Evolutionary conservation across 2,797 vertebrate species (phyloP).

Genomic region (Pseudochirops corinnae): DNA sequence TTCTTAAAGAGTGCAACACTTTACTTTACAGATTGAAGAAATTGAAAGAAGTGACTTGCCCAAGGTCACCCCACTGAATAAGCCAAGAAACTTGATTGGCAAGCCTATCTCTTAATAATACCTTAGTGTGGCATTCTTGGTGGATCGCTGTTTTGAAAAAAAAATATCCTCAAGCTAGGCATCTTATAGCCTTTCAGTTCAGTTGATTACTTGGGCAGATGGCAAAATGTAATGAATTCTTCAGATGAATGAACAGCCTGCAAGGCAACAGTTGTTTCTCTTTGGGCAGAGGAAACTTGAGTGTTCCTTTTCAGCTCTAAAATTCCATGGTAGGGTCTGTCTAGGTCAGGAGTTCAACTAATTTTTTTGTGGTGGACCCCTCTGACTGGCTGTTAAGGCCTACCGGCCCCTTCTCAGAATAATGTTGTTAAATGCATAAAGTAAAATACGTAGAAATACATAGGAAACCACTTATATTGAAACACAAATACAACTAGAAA

Average conservation of each 20-base stretch:
- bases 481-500: background rate
- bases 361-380: background rate
- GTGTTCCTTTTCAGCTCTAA: background rate
- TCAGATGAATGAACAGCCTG: conserved; percentile 28
- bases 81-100: background rate
- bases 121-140: background rate
- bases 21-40: background rate
- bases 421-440: background rate
- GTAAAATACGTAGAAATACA: background rate
- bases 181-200: background rate
- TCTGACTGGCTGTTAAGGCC: background rate
- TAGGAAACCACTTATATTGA: background rate
- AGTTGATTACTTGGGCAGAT: background rate
- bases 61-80: background rate
- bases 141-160: background rate
- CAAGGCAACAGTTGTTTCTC: background rate
- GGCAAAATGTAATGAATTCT: background rate
- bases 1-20: background rate
- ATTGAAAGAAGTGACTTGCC: background rate
- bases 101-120: background rate
- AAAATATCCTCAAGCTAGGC: background rate
- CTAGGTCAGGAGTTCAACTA: background rate
- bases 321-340: background rate
- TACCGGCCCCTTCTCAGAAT: background rate
- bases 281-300: background rate